Percentiles rank a stretch among this genome's conserved stretches.
Evolutionary conservation across 2,888 invertebrate species (phyloP).

Genomic region (Scaptomyza caliginosa): DNA sequence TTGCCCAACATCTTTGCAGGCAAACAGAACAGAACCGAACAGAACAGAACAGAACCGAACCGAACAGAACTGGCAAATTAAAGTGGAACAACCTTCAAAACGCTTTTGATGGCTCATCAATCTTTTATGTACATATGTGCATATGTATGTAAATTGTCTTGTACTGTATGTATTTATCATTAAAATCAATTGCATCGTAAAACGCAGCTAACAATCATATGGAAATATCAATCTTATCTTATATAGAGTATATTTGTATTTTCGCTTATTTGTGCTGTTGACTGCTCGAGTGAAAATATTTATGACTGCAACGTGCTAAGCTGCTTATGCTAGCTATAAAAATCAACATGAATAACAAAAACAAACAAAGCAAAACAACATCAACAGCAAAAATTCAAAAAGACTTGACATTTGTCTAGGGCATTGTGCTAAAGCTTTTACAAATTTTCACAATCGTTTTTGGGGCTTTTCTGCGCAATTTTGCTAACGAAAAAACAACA

Average conservation of each 20-base stretch:
- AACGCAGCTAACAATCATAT: constrained; percentile 10
- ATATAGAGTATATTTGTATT: not conserved
- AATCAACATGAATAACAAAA: constrained; percentile 1
- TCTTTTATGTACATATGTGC: constrained; percentile 39
- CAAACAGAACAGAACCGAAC: constrained; percentile 52
- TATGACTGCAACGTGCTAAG: constrained; percentile 32
- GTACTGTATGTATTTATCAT: not conserved
- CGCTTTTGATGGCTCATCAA: constrained; percentile 53
- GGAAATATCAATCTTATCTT: not conserved
- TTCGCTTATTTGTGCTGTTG: not conserved
- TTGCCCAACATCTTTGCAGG: constrained; percentile 59
- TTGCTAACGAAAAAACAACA: not conserved
- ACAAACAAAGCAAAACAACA: not conserved
- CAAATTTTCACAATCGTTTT: constrained; percentile 5
- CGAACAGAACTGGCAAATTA: constrained; percentile 24
- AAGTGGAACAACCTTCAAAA: constrained; percentile 67
- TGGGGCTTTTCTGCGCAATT: constrained; percentile 2
- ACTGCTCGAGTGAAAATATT: constrained; percentile 25
- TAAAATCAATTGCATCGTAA: constrained; percentile 20
- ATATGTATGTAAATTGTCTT: not conserved
- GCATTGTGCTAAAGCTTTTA: not conserved
- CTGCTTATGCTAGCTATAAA: constrained; percentile 33
- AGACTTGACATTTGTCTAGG: constrained; percentile 14
- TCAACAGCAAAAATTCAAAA: not conserved
- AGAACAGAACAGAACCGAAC: no score